These are phyloP conservation scores for Indri indri DNA, from an alignment of 2,113 vertebrate genomes.

Conservation along the genomic window DNA sequence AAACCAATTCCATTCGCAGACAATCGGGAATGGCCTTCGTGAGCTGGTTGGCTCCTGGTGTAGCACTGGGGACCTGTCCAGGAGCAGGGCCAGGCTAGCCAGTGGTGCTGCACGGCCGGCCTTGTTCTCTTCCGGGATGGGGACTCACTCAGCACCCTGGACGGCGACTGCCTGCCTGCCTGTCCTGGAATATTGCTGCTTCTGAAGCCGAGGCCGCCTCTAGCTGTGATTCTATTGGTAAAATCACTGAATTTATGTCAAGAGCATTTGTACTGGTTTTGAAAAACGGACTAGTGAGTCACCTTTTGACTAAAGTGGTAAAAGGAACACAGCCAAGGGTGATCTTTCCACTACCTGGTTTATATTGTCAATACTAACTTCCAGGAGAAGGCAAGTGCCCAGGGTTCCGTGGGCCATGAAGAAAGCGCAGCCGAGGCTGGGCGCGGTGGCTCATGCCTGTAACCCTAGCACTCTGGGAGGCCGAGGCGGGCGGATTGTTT, in stretches of 20 bases:
- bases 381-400: neutral
- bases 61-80: neutral
- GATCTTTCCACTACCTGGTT: neutral
- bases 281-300: neutral
- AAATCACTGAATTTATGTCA: neutral
- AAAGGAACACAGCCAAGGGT: neutral
- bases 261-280: neutral
- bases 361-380: too few species aligned
- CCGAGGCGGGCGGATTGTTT: too few species aligned
- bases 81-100: neutral
- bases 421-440: rapidly evolving
- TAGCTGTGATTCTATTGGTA: neutral
- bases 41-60: neutral
- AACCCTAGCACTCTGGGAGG: too few species aligned
- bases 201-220: neutral
- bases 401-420: neutral
- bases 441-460: too few species aligned
- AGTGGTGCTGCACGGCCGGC: neutral
- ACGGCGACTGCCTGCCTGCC: neutral
- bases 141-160: neutral
- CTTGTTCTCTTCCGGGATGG: neutral
- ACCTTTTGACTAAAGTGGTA: neutral
- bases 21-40: neutral
- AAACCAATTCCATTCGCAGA: rapidly evolving
- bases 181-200: neutral